Conservation (phyloP, 2,797 vertebrate species). For the Xenops minutus region DNA sequence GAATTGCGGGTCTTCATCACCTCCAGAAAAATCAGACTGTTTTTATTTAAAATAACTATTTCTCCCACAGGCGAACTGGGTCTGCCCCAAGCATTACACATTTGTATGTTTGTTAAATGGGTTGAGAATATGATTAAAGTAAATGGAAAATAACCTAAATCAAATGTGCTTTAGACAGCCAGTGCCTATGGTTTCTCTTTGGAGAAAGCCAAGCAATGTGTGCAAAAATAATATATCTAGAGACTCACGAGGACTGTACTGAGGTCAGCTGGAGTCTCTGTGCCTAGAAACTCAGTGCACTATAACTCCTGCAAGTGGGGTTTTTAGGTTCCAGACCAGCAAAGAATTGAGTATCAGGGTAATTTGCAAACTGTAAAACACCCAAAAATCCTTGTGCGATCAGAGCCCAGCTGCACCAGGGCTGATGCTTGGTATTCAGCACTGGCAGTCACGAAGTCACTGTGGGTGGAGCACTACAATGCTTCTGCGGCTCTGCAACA, state of each 20-base stretch:
- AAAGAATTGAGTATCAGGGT: neutral
- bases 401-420: neutral
- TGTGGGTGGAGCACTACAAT: fast-evolving
- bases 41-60: conserved; percentile 62
- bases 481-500: neutral
- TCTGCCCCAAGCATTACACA: conserved; percentile 65
- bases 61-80: conserved; percentile 62
- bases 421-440: neutral
- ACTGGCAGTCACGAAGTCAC: neutral
- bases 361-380: neutral
- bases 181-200: neutral
- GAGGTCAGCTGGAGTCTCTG: neutral
- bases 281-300: neutral
- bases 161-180: neutral
- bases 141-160: conserved; percentile 44
- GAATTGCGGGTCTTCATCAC: conserved; percentile 66
- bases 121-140: conserved; percentile 53
- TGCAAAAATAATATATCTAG: neutral
- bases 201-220: neutral
- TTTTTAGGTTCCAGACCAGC: neutral
- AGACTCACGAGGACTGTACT: neutral
- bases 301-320: neutral
- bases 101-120: conserved; percentile 54
- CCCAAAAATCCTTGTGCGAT: neutral
- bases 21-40: conserved; percentile 53